Percentiles rank a stretch among this genome's conserved stretches.
Evolutionary conservation across 2,113 vertebrate genomes (phyloP).

Genomic region (Rhegmatorhina hoffmannsi): DNA sequence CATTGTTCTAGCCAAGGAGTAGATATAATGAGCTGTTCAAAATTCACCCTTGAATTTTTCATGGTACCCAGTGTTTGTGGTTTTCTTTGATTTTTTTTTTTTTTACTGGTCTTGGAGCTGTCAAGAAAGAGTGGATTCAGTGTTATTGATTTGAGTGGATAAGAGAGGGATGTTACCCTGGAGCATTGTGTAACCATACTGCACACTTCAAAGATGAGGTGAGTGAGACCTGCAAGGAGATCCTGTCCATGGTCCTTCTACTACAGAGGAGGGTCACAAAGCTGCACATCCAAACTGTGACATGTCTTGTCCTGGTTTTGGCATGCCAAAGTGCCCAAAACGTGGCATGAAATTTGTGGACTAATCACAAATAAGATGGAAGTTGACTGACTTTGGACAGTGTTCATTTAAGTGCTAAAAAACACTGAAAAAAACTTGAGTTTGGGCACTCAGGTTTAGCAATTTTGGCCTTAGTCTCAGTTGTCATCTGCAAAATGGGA

Average conservation of each 20-base stretch:
- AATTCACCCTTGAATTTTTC: not conserved
- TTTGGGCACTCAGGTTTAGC: not conserved
- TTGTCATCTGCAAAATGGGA: not conserved
- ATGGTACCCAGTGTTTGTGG: not conserved
- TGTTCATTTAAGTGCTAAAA: not conserved
- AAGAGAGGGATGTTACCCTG: not conserved
- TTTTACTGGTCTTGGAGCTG: not conserved
- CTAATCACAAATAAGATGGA: not conserved
- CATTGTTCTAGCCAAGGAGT: not conserved
- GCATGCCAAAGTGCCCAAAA: accelerated
- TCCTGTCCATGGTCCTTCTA: accelerated
- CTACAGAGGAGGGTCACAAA: not conserved
- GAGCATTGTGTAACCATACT: not conserved
- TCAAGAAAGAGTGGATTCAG: not conserved
- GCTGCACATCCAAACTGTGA: not conserved
- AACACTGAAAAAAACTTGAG: not conserved
- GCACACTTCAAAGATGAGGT: not conserved
- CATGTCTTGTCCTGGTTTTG: not conserved
- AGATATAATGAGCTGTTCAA: not conserved
- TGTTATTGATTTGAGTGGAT: not conserved
- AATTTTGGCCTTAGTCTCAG: not conserved
- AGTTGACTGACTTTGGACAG: not conserved
- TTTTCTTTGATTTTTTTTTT: not conserved
- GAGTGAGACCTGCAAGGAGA: not conserved
- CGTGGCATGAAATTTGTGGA: not conserved